Conservation (phyloP, 1,140 invertebrate genomes). For the Calliopsis andreniformis region DNA sequence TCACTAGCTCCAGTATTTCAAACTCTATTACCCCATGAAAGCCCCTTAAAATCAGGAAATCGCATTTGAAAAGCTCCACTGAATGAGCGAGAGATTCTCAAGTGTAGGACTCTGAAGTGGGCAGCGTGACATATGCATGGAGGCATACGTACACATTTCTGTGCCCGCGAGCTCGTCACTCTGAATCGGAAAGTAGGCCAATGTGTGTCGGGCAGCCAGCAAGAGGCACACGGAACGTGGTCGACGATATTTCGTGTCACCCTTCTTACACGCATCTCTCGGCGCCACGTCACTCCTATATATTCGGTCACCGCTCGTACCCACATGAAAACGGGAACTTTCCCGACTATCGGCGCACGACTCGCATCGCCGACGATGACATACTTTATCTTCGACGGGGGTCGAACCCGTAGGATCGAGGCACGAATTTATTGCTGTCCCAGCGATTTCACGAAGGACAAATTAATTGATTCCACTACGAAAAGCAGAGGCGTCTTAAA, state of each 20-base stretch:
- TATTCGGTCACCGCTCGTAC: slow-evolving; percentile 33
- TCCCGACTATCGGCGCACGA: slow-evolving; percentile 38
- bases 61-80: too few species aligned
- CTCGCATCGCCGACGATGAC: slow-evolving; percentile 47
- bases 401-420: slow-evolving; percentile 19
- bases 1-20: too few species aligned
- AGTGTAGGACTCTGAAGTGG: too few species aligned
- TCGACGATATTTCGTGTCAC: slow-evolving; percentile 44
- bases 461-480: slow-evolving; percentile 24
- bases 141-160: too few species aligned
- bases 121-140: too few species aligned
- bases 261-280: slow-evolving; percentile 44
- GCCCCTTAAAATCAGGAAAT: too few species aligned
- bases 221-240: slow-evolving; percentile 24
- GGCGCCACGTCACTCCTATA: slow-evolving; percentile 47
- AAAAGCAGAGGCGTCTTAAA: neutral
- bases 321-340: slow-evolving; percentile 42
- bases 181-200: slow-evolving; percentile 42
- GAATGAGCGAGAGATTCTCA: too few species aligned
- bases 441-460: slow-evolving; percentile 17
- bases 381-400: slow-evolving; percentile 45
- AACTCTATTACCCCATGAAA: too few species aligned
- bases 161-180: neutral
- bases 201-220: slow-evolving; percentile 19
- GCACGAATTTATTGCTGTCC: slow-evolving; percentile 28